Evolutionary conservation across 2,888 invertebrate species (phyloP), one percentile per base, ranked within the genome.

Genomic region (Pachliopta kotzebuea): DNA sequence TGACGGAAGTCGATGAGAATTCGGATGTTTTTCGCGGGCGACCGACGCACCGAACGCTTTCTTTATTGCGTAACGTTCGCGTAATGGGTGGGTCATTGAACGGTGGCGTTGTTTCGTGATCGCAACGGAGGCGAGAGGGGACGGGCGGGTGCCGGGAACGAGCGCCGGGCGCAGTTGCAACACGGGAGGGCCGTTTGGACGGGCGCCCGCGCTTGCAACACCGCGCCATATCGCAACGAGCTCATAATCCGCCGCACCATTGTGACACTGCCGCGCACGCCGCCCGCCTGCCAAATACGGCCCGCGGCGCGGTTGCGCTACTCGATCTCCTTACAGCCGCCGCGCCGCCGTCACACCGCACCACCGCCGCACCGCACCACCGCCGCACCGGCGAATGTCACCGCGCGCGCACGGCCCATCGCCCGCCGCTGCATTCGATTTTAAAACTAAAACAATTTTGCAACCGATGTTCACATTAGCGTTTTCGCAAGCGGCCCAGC

Each of bases 401-500:
- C 70, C 69, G 68, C 65, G 65, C 67, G 67, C 69, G 65, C 67
- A 66, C 69, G 66, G 68, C 70, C 67, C 67, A 73, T 74, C 69
- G 71, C 67, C 62, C 67, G 70, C 62, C 67, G 70, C 78, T 77
- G 80, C 81, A 81, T 84, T 87, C 85, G 80, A 81, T 86, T 89
- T 87, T 85, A 83, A 84, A 87, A 90, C 88, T 86, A 89, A 88
- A 89, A 90, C 87, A 85, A 90, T 90, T 91, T 90, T 86, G 90
- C 89, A 90, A 90, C 83, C 88, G 87, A 90, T 90, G 88, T 88
- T 90, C 91, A 90, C 90, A 91, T 92, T 92, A 89, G 89, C 78
- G 86, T 91, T 92, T 92, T 91, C 92, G 92, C 92, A 92, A 92
- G 90, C 88, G 83, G 88, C 90, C 88, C 89, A 89, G 80, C 85